Evolutionary conservation across 2,113 vertebrate species (phyloP).

Genomic region (Amazona vittata): DNA sequence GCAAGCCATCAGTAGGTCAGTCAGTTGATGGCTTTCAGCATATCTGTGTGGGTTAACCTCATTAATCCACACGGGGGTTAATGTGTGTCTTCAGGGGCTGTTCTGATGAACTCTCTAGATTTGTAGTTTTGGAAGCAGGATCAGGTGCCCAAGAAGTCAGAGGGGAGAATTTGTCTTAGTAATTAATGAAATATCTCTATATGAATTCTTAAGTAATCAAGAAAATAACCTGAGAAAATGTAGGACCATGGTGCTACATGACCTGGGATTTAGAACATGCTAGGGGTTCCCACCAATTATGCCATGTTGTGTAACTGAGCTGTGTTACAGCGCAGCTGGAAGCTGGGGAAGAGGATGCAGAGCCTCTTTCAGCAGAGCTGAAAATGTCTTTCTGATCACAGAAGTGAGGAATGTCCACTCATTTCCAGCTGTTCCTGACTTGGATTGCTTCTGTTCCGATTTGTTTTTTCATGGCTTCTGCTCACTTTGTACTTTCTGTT

Average conservation of each 20-base stretch:
- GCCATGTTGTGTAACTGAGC: neutral
- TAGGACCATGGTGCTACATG: neutral
- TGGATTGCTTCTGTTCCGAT: neutral
- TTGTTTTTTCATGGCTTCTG: neutral
- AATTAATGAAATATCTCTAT: neutral
- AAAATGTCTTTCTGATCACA: neutral
- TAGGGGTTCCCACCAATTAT: neutral
- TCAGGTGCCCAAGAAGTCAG: neutral
- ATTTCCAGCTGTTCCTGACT: neutral
- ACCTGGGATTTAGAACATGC: neutral
- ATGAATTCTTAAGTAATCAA: neutral
- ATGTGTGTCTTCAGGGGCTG: neutral
- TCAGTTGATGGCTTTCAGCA: neutral
- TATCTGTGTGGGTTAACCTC: neutral
- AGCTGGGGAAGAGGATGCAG: neutral
- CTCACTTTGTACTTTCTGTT: neutral
- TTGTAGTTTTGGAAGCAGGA: neutral
- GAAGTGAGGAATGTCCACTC: neutral
- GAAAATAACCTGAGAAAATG: neutral
- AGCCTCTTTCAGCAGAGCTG: neutral
- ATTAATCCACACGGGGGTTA: neutral
- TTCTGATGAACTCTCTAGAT: neutral
- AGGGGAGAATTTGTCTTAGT: neutral
- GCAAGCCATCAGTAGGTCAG: neutral
- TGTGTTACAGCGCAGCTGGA: neutral